phyloP scores from a whole-genome alignment of 2,797 vertebrate species.

The Macropus fuliginosus region DNA sequence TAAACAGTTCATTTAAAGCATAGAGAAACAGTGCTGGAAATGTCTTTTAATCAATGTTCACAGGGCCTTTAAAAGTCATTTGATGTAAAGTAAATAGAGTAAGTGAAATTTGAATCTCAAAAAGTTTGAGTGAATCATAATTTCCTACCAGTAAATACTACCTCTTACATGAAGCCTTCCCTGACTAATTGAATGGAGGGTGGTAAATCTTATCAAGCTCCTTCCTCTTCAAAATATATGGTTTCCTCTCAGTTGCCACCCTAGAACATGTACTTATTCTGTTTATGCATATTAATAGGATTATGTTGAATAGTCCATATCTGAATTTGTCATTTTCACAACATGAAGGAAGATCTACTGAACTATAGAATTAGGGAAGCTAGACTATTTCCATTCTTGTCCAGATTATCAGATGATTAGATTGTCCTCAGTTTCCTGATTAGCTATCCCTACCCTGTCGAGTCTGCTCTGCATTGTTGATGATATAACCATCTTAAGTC shows the following conservation, averaged over 20 bases:
- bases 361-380: background rate
- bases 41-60: background rate
- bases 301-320: background rate
- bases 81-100: background rate
- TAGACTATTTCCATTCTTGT: background rate
- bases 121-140: background rate
- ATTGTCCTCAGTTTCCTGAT: background rate
- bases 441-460: background rate
- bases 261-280: background rate
- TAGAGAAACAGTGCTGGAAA: background rate
- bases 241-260: background rate
- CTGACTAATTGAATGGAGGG: background rate
- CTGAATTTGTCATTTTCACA: background rate
- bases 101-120: background rate
- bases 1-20: background rate
- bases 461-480: background rate
- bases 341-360: background rate
- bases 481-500: background rate
- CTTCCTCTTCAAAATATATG: background rate
- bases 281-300: background rate
- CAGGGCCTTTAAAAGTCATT: background rate
- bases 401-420: background rate
- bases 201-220: background rate
- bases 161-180: background rate
- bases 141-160: background rate